Evolutionary conservation across 2,113 vertebrate genomes (phyloP).

Genomic region (Atlantisia rogersi): DNA sequence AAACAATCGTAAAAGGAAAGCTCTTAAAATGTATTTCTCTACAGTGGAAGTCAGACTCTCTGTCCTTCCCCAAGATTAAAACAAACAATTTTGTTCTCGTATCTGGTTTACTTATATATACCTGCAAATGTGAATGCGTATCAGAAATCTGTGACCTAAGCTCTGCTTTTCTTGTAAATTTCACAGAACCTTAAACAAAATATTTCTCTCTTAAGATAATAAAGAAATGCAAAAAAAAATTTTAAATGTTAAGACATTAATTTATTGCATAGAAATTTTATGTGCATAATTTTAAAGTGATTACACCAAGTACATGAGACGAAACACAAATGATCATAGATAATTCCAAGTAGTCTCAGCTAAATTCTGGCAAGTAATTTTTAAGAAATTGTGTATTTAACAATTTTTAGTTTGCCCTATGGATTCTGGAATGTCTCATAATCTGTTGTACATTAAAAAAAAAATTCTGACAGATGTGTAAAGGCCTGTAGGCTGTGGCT

Average conservation of each 20-base stretch:
- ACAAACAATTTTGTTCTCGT: neutral
- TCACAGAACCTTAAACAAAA: neutral
- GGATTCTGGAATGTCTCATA: neutral
- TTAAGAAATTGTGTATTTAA: neutral
- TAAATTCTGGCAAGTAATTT: neutral
- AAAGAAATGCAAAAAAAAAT: neutral
- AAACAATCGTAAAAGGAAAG: neutral
- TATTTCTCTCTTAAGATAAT: neutral
- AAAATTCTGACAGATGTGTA: neutral
- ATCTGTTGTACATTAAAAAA: neutral
- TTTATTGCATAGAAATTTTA: neutral
- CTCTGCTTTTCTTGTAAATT: neutral
- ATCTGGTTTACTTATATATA: neutral
- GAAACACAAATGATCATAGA: neutral
- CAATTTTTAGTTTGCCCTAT: neutral
- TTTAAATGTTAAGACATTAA: neutral
- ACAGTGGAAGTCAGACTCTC: neutral
- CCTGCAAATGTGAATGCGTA: neutral
- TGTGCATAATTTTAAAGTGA: neutral
- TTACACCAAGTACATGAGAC: neutral
- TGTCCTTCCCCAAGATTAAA: neutral
- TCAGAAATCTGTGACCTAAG: neutral
- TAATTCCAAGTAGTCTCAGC: neutral
- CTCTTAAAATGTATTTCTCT: neutral
- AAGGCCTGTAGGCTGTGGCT: neutral